These are phyloP conservation scores for Tachycineta bicolor DNA, from an alignment of 2,113 vertebrate species.

Conservation along the genomic window DNA sequence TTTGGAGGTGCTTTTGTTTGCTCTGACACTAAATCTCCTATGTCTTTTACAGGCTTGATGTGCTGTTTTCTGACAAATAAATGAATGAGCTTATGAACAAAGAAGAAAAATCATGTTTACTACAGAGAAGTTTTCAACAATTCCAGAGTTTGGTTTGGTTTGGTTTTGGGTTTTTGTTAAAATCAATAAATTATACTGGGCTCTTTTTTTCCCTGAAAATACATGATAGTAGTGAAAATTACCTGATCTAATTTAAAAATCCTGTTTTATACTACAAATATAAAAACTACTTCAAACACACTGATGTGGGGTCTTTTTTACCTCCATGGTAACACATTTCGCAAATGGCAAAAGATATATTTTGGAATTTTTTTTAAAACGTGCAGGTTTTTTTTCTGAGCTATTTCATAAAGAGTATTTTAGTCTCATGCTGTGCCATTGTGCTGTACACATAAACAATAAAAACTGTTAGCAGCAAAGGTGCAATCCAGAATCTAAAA, in stretches of 20 bases:
- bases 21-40: neutral
- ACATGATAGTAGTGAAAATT: neutral
- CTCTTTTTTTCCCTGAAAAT: neutral
- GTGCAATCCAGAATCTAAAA: neutral
- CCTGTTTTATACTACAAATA: neutral
- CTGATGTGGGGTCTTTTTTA: fast-evolving
- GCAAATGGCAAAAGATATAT: neutral
- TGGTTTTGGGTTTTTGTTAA: fast-evolving
- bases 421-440: neutral
- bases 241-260: neutral
- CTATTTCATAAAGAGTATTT: neutral
- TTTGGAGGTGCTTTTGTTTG: neutral
- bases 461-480: neutral
- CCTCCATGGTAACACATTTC: neutral
- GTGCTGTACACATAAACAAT: neutral
- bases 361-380: neutral
- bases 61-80: neutral
- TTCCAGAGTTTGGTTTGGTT: neutral
- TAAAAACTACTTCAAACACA: neutral
- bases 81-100: neutral
- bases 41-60: neutral
- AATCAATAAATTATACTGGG: neutral
- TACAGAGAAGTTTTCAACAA: neutral
- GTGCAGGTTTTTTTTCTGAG: neutral
- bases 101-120: neutral